Conservation (phyloP, 2,888 invertebrate species). For the Anoncus sp. region DNA sequence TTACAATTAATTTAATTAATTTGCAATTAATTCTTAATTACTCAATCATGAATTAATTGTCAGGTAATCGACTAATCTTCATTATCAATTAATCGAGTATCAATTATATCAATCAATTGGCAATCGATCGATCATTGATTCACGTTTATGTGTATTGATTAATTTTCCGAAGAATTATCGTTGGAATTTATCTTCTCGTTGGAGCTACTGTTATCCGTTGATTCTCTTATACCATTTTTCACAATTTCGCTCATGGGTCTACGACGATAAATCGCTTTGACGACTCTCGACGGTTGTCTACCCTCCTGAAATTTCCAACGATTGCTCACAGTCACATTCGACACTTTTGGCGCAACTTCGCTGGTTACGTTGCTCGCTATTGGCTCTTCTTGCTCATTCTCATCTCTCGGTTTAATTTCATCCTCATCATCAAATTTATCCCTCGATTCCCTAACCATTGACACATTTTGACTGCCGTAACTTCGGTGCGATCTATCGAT, state of each 20-base stretch:
- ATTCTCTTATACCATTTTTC: neutral
- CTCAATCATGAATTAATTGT: too few species aligned
- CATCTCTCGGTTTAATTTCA: neutral
- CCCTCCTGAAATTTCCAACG: conserved; percentile 47
- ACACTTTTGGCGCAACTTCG: conserved; percentile 25
- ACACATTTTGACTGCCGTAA: conserved; percentile 2
- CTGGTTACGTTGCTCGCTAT: conserved; percentile 3
- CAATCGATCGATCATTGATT: neutral
- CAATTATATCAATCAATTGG: neutral
- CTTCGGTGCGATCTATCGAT: conserved; percentile 45
- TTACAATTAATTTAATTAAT: too few species aligned
- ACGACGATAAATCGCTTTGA: conserved; percentile 54
- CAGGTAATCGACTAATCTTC: too few species aligned
- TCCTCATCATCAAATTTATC: neutral
- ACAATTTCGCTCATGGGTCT: conserved; percentile 22
- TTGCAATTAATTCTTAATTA: too few species aligned
- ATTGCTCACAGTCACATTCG: conserved; percentile 41
- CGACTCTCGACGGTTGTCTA: conserved; percentile 40
- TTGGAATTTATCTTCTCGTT: neutral
- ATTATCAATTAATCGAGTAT: neutral
- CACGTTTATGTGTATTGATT: neutral
- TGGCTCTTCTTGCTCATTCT: neutral
- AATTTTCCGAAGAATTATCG: conserved; percentile 3
- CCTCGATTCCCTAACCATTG: neutral
- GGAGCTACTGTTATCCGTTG: neutral